Percentiles rank a stretch among this genome's conserved stretches.
phyloP scores from a whole-genome alignment of 2,888 invertebrate genomes.

The Margaritifera margaritifera region DNA sequence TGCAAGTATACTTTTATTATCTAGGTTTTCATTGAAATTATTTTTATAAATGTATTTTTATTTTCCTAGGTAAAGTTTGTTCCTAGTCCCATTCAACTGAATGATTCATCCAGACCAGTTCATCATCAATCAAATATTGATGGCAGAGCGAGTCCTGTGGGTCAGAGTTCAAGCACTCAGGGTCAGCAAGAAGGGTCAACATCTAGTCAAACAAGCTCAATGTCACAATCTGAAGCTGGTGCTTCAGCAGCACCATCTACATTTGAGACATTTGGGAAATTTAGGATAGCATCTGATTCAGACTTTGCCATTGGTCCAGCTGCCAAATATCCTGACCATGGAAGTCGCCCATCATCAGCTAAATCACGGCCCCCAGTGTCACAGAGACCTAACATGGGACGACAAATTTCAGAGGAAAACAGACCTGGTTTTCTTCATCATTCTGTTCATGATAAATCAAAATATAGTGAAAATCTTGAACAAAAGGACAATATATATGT shows the following conservation, averaged over 20 bases:
- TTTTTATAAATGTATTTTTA: too few relatives aligned
- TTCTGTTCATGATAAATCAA: background rate
- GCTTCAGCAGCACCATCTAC: constrained; percentile 18
- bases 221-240: constrained; percentile 15
- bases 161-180: constrained; percentile 60
- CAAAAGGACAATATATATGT: too few relatives aligned
- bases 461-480: too few relatives aligned
- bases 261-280: constrained; percentile 21
- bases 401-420: constrained; percentile 9
- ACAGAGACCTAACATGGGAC: constrained; percentile 8
- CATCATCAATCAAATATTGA: too few relatives aligned
- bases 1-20: too few relatives aligned
- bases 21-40: too few relatives aligned
- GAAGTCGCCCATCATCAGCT: constrained; percentile 39
- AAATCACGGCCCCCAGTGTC: constrained; percentile 11
- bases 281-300: constrained; percentile 9
- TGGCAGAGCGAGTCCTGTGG: constrained; percentile 54
- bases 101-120: too few relatives aligned
- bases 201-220: constrained; percentile 50
- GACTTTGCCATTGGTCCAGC: constrained; percentile 49
- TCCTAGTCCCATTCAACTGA: too few relatives aligned
- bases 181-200: constrained; percentile 51
- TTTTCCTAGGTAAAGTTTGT: too few relatives aligned
- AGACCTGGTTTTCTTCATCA: background rate
- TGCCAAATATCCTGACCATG: constrained; percentile 54